Evolutionary conservation across 2,888 invertebrate genomes (phyloP).

Genomic region (Cephus pulcher): DNA sequence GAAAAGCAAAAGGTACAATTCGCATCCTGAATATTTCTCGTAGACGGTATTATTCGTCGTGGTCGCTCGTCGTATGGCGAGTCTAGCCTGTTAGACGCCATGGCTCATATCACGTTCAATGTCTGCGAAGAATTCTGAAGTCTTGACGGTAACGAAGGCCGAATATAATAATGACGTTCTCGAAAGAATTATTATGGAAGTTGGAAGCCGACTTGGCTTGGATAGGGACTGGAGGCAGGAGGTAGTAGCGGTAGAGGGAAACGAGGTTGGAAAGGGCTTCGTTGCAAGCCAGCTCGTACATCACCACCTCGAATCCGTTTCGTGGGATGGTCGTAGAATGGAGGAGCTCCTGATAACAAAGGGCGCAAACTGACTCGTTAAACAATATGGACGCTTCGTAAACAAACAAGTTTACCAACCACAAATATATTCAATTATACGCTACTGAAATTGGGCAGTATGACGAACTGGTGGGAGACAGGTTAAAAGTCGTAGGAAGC

Average conservation of each 20-base stretch:
- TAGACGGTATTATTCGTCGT: neutral
- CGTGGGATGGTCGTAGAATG: conserved; percentile 44
- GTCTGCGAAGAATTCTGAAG: neutral
- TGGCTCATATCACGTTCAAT: neutral
- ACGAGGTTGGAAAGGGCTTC: conserved; percentile 42
- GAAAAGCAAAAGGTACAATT: neutral
- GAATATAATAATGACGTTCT: conserved; percentile 47
- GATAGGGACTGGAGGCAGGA: conserved; percentile 19
- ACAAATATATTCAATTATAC: conserved; percentile 1
- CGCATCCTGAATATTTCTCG: neutral
- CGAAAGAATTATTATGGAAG: conserved; percentile 50
- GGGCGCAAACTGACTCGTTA: conserved; percentile 10
- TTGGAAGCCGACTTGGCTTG: conserved; percentile 44
- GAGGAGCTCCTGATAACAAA: conserved; percentile 48
- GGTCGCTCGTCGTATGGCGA: neutral
- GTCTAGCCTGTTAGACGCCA: neutral
- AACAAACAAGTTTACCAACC: neutral
- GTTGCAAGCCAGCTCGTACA: conserved; percentile 47
- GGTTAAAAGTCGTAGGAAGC: neutral
- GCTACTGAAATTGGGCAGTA: neutral
- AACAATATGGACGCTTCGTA: conserved; percentile 5
- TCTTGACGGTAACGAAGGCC: conserved; percentile 36
- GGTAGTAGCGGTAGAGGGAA: conserved; percentile 32
- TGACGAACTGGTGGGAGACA: neutral
- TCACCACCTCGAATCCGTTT: conserved; percentile 45